Base-by-base conservation (phyloP, 2,113 vertebrate genomes). In the Reinhardtius hippoglossoides region DNA sequence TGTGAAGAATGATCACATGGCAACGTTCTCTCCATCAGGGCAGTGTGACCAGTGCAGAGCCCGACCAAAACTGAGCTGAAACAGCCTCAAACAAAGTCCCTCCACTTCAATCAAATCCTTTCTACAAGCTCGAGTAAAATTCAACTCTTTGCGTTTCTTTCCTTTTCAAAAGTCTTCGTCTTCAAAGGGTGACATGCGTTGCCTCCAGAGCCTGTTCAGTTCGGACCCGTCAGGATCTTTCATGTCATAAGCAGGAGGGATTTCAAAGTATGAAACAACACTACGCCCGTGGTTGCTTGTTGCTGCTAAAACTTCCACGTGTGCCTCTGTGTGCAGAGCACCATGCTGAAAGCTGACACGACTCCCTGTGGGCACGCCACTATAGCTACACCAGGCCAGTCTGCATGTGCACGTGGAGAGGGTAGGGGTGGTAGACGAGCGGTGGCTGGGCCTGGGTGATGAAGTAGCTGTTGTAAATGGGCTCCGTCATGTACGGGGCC, bases 401-500 rank as follows among this genome's bases (percentile, higher is more conserved):
- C 82, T 95, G 96, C 88, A 96, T 81, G 85, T 94, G 94, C 82
- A 96, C 94, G 54, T 96, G 95, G 50, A 95, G 77, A 14, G 96
- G 93, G 86, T 96, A 98, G 0, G 95, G 94, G 81, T 95, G 94
- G 85, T 95, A 96, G 69, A 96, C 90, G 63, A 98, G 52, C 0
- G 94, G 86, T 0, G 95, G 92, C 13, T 95, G 96, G 63, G 95
- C 92, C 8, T 95, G 94, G 73, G 94, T 89, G 80, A 96, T 91
- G 93, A 96, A 98, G 82, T 96, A 99, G 89, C 81, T 94, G 92
- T 87, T 96, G 91, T 96, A 97, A 74, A 94, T 94, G 1, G 94
- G 95, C 90, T 97, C 94, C 23, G 95, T 82, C 88, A 97, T 92
- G 75, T 97, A 98, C 0, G 97, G 95, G 16, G 96, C 96, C 1